These are phyloP conservation scores for Lutjanus argentimaculatus DNA, from an alignment of 2,797 vertebrate genomes.

Conservation along the genomic window DNA sequence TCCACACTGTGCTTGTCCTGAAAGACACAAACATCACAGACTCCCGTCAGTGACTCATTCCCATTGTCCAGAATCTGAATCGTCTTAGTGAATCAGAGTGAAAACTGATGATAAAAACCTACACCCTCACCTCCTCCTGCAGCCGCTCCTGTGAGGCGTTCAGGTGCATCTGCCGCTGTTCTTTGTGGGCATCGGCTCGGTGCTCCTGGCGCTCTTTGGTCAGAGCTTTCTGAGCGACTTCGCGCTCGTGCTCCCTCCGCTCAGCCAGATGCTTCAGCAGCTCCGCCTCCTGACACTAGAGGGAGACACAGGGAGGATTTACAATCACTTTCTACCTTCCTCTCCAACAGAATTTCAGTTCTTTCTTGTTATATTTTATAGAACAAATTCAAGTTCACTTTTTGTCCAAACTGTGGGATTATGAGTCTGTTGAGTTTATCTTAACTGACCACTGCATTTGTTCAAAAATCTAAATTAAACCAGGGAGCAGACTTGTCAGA, in stretches of 20 bases:
- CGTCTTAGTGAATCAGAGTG: background rate
- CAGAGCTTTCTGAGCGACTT: conserved; percentile 94
- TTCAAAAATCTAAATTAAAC: too few relatives aligned
- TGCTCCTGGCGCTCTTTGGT: conserved; percentile 93
- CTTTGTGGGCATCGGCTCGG: conserved; percentile 92
- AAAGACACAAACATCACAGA: conserved; percentile 68
- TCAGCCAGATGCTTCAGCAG: conserved; percentile 94
- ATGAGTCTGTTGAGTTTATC: background rate
- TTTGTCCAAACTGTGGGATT: background rate
- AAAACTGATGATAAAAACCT: accelerated
- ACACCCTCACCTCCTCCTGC: conserved; percentile 90
- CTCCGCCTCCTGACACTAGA: conserved; percentile 94
- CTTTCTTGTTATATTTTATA: too few relatives aligned
- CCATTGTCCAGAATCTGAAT: background rate
- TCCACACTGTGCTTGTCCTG: conserved; percentile 96
- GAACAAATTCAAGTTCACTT: background rate
- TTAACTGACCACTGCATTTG: background rate
- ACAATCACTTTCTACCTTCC: background rate
- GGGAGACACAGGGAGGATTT: conserved; percentile 8
- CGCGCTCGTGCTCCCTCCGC: conserved; percentile 92
- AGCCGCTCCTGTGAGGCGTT: conserved; percentile 91
- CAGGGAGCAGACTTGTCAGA: too few relatives aligned
- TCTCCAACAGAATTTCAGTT: too few relatives aligned
- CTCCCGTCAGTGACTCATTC: background rate
- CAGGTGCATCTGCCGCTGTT: conserved; percentile 92